These are phyloP conservation scores for Cephus spinipes DNA, from an alignment of 2,888 invertebrate genomes.

Conservation along the genomic window DNA sequence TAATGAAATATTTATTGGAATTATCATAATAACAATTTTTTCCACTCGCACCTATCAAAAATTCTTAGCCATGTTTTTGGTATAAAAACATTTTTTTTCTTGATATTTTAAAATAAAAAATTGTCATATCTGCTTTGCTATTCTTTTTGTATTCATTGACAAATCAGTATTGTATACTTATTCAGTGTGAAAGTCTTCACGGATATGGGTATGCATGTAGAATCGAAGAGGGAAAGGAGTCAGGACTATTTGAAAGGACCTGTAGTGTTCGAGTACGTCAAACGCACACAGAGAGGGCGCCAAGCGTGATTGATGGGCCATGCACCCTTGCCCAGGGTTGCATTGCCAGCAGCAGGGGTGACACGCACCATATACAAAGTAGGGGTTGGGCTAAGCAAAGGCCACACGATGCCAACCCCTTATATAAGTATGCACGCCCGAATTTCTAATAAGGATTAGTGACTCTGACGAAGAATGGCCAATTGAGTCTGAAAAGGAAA, in stretches of 20 bases:
- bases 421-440: neutral
- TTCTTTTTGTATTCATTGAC: too few species aligned
- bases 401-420: neutral
- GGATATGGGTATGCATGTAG: too few species aligned
- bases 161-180: too few species aligned
- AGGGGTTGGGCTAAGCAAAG: neutral
- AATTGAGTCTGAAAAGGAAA: too few species aligned
- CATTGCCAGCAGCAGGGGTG: constrained; percentile 14
- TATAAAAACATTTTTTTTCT: too few species aligned
- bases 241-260: neutral
- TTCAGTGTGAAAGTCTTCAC: too few species aligned
- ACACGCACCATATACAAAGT: constrained; percentile 5
- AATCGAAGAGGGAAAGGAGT: neutral
- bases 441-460: constrained; percentile 6
- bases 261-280: neutral
- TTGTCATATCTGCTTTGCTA: too few species aligned
- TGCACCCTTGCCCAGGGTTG: constrained; percentile 21
- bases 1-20: too few species aligned
- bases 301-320: constrained; percentile 20
- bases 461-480: neutral
- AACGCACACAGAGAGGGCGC: constrained; percentile 14
- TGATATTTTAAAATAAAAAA: neutral
- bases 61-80: too few species aligned
- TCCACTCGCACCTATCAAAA: too few species aligned
- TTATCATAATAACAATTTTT: too few species aligned